Evolutionary conservation across 35 echinoderm and acorn worm species (phyloP).

Genomic region (Lytechinus variegatus): DNA sequence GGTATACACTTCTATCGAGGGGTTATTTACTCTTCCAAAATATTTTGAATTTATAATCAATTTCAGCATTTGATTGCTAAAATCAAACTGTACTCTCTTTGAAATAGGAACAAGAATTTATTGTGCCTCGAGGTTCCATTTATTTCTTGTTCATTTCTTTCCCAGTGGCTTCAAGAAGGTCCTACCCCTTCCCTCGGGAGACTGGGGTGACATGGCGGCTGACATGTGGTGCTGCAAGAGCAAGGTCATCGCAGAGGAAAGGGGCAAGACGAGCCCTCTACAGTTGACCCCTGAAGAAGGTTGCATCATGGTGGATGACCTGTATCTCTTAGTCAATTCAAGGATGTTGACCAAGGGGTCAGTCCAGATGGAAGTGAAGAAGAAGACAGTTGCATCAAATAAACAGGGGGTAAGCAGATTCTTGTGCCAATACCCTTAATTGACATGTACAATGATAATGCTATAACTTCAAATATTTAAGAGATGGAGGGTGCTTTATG

Average conservation of each 20-base stretch:
- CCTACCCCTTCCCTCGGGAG: not conserved
- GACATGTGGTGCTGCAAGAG: constrained; percentile 54
- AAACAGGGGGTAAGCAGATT: not conserved
- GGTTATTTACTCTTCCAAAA: too few relatives aligned
- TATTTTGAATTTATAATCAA: too few relatives aligned
- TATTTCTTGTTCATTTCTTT: too few relatives aligned
- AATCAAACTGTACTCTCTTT: too few relatives aligned
- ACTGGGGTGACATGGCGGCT: constrained; percentile 21
- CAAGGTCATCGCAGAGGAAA: constrained; percentile 30
- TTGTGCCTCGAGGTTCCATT: too few relatives aligned
- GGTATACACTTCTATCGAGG: too few relatives aligned
- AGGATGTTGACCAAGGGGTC: not conserved
- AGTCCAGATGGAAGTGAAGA: constrained; percentile 30
- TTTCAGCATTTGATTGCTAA: too few relatives aligned
- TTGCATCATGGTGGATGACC: constrained; percentile 29
- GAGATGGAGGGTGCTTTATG: too few relatives aligned
- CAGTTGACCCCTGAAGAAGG: not conserved
- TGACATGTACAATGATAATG: too few relatives aligned
- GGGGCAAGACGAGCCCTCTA: constrained; percentile 19
- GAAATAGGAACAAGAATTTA: too few relatives aligned
- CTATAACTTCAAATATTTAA: too few relatives aligned
- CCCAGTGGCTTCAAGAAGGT: constrained; percentile 26
- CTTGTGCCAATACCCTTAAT: too few relatives aligned
- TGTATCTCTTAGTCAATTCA: not conserved
- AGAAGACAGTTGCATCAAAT: not conserved